Evolutionary conservation across 2,888 invertebrate genomes (phyloP).

Genomic region (Pseudoips prasinana): DNA sequence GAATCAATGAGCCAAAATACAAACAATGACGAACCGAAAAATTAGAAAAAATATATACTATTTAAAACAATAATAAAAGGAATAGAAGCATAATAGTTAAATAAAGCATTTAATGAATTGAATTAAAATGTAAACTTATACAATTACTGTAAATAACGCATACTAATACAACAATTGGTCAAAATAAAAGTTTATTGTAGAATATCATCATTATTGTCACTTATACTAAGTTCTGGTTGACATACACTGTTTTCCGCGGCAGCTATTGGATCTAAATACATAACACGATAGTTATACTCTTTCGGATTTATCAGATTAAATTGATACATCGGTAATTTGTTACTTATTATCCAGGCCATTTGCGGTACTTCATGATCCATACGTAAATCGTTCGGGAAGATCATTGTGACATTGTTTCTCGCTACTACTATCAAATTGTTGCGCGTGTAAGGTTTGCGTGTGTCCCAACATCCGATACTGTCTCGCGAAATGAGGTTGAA

Average conservation of each 20-base stretch:
- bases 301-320: constrained; percentile 85
- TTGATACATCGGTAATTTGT: constrained; percentile 88
- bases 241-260: constrained; percentile 85
- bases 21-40: no score
- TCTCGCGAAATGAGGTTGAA: constrained; percentile 90
- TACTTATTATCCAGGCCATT: constrained; percentile 89
- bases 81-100: no score
- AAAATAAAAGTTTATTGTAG: no score
- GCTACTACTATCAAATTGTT: constrained; percentile 85
- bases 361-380: constrained; percentile 87
- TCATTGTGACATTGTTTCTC: constrained; percentile 82
- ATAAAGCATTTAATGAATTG: no score
- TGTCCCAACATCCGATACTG: constrained; percentile 92
- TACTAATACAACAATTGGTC: no score
- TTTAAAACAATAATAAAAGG: no score
- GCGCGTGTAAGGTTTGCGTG: constrained; percentile 86
- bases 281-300: constrained; percentile 88
- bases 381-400: constrained; percentile 91
- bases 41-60: no score
- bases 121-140: no score
- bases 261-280: constrained; percentile 84
- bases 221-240: constrained; percentile 20
- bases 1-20: no score
- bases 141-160: no score
- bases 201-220: constrained; percentile 3